These are phyloP conservation scores for Lasius platythorax DNA, from an alignment of 2,888 invertebrate genomes.

Conservation along the genomic window DNA sequence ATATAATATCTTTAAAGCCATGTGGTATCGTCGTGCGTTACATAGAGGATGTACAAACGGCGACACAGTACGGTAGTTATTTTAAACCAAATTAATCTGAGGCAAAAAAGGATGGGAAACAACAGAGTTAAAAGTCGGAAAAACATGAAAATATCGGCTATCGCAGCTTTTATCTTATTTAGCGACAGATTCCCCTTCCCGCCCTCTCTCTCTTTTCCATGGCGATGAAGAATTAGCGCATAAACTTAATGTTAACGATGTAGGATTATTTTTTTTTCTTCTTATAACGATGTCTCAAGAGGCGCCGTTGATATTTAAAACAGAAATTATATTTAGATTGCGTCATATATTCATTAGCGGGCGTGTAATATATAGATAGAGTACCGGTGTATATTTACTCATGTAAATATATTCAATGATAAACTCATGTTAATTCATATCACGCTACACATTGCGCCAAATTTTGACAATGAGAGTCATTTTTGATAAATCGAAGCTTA, in stretches of 20 bases:
- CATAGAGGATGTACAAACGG: neutral
- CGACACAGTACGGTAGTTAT: neutral
- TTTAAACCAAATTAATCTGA: neutral
- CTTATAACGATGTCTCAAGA: neutral
- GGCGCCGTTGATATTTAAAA: slow-evolving; percentile 60
- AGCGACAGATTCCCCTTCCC: neutral
- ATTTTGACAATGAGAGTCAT: neutral
- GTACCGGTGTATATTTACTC: slow-evolving; percentile 22
- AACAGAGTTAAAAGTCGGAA: neutral
- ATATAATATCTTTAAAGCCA: neutral
- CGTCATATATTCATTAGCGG: slow-evolving; percentile 30
- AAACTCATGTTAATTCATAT: neutral
- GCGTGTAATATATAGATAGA: slow-evolving; percentile 63
- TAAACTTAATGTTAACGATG: neutral
- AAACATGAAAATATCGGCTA: neutral
- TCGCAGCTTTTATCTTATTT: neutral
- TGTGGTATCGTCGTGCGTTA: slow-evolving; percentile 4
- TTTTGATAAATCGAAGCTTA: neutral
- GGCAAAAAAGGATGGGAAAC: neutral
- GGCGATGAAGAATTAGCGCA: neutral
- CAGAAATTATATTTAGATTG: slow-evolving; percentile 62
- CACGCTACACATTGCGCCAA: neutral
- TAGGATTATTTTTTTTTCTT: neutral
- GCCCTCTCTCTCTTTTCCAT: neutral
- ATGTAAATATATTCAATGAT: no score